Conservation (phyloP, 2,113 vertebrate species). For the Onychorhynchus coronatus region DNA sequence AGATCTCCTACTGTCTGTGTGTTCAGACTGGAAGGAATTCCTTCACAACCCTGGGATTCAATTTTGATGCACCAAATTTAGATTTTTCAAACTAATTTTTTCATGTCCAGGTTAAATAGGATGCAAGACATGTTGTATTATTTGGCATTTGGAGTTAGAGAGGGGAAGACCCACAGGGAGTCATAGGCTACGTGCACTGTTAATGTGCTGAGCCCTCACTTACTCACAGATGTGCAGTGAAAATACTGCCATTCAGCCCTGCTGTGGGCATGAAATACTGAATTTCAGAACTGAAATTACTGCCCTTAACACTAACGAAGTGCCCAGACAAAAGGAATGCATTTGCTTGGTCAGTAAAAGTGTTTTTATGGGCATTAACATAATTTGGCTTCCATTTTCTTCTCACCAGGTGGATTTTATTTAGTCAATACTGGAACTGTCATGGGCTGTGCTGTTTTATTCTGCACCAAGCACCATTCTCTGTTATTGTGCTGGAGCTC, state of each 20-base stretch:
- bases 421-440: background rate
- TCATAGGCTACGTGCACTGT: background rate
- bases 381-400: slow-evolving; percentile 4
- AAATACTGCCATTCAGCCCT: background rate
- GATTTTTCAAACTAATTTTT: background rate
- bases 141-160: background rate
- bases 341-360: slow-evolving; percentile 1
- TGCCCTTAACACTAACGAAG: background rate
- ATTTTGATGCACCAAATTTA: background rate
- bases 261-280: background rate
- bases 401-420: background rate
- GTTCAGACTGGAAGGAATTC: background rate
- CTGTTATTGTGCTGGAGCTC: background rate
- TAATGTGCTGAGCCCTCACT: background rate
- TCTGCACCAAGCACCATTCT: background rate
- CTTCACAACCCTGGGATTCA: background rate
- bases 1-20: background rate
- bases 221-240: background rate
- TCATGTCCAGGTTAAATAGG: background rate
- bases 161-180: background rate
- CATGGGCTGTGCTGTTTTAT: background rate
- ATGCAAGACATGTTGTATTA: background rate
- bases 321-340: background rate
- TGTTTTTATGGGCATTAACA: background rate
- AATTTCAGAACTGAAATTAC: background rate